Evolutionary conservation across 2,888 invertebrate genomes (phyloP).

Genomic region (Tipula unca): DNA sequence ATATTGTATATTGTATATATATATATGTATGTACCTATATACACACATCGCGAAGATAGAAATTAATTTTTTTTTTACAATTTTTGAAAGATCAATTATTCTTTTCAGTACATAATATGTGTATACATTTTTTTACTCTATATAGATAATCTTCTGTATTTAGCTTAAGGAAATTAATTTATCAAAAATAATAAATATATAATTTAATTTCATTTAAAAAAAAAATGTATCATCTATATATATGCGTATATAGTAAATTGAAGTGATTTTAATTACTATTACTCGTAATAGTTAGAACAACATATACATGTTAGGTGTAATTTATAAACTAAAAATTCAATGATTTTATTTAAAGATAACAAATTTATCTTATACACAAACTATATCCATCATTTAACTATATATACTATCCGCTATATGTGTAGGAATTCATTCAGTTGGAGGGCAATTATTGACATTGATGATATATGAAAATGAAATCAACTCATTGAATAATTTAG

Average conservation of each 20-base stretch:
- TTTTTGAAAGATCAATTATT: conserved; percentile 14
- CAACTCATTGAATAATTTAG: not conserved
- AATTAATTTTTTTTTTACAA: not conserved
- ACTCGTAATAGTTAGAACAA: not conserved
- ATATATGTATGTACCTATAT: not conserved
- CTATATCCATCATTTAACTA: not conserved
- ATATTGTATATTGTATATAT: no score
- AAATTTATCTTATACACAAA: not conserved
- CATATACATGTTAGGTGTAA: not conserved
- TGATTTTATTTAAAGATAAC: not conserved
- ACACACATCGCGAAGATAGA: not conserved
- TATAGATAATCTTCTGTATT: not conserved
- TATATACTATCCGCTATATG: not conserved
- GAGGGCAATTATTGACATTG: not conserved
- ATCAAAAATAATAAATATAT: conserved; percentile 2
- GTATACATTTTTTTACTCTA: not conserved
- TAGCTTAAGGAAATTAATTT: not conserved
- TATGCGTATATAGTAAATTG: not conserved
- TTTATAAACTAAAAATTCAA: not conserved
- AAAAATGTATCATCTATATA: not conserved
- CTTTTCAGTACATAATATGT: not conserved
- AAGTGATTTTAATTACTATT: not conserved
- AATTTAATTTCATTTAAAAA: conserved; percentile 8
- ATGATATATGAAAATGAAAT: not conserved
- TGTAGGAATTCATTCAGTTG: not conserved